A percentile compares a stretch with the other conserved stretches of the same genome.
These are phyloP conservation scores for Gorsachius magnificus DNA, from an alignment of 2,797 vertebrate genomes.

Conservation along the genomic window DNA sequence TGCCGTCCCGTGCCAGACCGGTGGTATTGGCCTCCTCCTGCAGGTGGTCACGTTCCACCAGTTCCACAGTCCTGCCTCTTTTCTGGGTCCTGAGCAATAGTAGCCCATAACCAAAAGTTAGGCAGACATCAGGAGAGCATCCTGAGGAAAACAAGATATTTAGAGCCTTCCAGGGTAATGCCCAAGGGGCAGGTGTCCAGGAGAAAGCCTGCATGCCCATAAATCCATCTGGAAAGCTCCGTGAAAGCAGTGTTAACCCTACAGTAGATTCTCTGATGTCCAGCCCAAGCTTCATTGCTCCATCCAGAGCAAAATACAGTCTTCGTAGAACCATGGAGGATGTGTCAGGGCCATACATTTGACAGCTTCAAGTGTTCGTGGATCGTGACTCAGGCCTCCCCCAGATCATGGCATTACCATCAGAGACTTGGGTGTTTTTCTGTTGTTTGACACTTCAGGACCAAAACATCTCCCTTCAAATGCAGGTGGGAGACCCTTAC, in stretches of 20 bases:
- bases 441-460: neutral
- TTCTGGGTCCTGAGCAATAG: neutral
- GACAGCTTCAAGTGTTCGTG: neutral
- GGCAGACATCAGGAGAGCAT: neutral
- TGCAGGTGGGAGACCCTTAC: neutral
- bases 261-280: neutral
- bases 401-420: neutral
- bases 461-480: neutral
- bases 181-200: neutral
- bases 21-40: neutral
- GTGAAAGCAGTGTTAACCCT: neutral
- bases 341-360: neutral
- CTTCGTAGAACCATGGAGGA: neutral
- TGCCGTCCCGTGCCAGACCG: fast-evolving
- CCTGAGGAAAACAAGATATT: neutral
- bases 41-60: neutral
- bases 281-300: neutral
- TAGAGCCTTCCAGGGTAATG: neutral
- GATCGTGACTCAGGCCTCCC: neutral
- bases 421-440: neutral
- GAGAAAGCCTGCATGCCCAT: neutral
- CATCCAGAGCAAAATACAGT: neutral
- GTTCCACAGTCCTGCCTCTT: neutral
- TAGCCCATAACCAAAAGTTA: neutral
- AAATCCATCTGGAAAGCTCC: neutral